Conservation (phyloP, 2,888 invertebrate genomes). For the Phengaris arion region DNA sequence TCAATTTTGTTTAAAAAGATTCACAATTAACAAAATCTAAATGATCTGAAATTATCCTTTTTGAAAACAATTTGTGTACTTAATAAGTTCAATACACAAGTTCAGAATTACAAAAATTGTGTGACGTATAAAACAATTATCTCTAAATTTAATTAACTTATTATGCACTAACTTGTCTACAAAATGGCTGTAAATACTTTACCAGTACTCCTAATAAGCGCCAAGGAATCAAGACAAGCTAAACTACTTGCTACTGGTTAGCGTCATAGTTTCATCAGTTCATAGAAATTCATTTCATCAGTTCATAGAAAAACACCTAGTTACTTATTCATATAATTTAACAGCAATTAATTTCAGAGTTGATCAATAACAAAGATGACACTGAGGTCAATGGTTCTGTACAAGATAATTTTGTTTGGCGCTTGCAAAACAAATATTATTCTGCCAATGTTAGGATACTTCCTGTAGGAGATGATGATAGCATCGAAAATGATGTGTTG, state of each 20-base stretch:
- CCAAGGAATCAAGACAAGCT: conserved; percentile 1
- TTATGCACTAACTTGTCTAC: neutral
- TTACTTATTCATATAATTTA: neutral
- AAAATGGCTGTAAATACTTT: conserved; percentile 23
- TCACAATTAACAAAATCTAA: too few species aligned
- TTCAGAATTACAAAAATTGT: neutral
- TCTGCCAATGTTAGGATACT: conserved; percentile 1
- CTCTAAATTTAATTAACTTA: too few species aligned
- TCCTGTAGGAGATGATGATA: conserved; percentile 16
- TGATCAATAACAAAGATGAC: neutral
- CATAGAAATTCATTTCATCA: neutral
- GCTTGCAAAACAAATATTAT: conserved; percentile 21
- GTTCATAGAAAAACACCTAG: neutral
- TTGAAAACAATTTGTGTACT: too few species aligned
- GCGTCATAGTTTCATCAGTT: neutral
- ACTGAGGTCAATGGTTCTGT: neutral
- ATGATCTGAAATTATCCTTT: too few species aligned
- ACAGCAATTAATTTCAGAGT: neutral
- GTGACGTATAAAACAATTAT: neutral
- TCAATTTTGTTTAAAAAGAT: too few species aligned
- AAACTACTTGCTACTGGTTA: neutral
- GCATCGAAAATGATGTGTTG: neutral
- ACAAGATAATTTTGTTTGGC: neutral
- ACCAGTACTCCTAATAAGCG: conserved; percentile 13
- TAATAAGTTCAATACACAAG: neutral